Percentiles rank a stretch among this genome's conserved stretches.
phyloP scores from a whole-genome alignment of 2,888 invertebrate genomes.

The Diarsia rubi region DNA sequence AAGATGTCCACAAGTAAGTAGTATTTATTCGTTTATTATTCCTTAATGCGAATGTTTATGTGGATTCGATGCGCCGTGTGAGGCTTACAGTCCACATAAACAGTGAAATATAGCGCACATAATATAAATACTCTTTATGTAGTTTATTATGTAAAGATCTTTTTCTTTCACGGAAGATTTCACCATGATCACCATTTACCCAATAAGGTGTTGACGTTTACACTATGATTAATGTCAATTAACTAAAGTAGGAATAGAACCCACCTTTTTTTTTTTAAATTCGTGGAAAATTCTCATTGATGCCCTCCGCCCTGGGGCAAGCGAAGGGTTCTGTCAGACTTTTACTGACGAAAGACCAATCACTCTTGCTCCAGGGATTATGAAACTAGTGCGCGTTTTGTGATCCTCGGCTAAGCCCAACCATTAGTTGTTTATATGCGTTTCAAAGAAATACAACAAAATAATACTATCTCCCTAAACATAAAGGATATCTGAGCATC shows the following conservation, averaged over 20 bases:
- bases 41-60: constrained; percentile 22
- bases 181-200: neutral
- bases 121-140: neutral
- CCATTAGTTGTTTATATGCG: neutral
- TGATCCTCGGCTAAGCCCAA: too few species aligned
- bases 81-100: constrained; percentile 10
- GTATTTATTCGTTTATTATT: constrained; percentile 14
- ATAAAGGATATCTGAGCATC: neutral
- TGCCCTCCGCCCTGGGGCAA: too few species aligned
- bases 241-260: neutral
- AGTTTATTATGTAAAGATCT: neutral
- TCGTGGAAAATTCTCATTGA: too few species aligned
- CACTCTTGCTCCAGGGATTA: too few species aligned
- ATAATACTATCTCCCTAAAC: neutral
- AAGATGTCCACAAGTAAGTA: constrained; percentile 89
- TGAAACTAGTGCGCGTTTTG: too few species aligned
- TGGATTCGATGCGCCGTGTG: constrained; percentile 6
- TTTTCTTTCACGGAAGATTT: neutral
- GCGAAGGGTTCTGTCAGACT: too few species aligned
- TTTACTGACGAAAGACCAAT: too few species aligned
- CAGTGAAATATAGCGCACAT: neutral
- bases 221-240: neutral
- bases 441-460: neutral
- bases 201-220: neutral
- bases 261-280: neutral